phyloP scores from a whole-genome alignment of 2,888 invertebrate genomes.

The Pseudanteris insignis region DNA sequence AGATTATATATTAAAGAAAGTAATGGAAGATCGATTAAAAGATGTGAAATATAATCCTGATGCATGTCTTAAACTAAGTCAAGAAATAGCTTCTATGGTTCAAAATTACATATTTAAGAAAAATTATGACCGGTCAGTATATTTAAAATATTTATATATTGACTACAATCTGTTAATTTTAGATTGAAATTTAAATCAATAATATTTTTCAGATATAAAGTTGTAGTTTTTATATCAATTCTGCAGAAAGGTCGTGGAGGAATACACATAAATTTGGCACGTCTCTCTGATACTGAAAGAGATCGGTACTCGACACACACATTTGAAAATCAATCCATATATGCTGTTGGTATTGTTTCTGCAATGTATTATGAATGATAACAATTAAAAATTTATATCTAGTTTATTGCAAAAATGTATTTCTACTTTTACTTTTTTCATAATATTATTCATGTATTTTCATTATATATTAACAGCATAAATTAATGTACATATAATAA shows the following conservation, averaged over 20 bases:
- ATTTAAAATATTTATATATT: not conserved
- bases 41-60: slow-evolving; percentile 48
- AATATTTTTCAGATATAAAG: slow-evolving; percentile 51
- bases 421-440: no score
- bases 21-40: slow-evolving; percentile 47
- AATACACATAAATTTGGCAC: slow-evolving; percentile 43
- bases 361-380: slow-evolving; percentile 52
- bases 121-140: slow-evolving; percentile 51
- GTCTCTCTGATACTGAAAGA: slow-evolving; percentile 51
- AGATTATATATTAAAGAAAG: slow-evolving; percentile 50
- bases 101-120: slow-evolving; percentile 50
- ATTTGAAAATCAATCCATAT: slow-evolving; percentile 49
- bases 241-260: slow-evolving; percentile 51
- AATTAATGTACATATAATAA: no score
- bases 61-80: slow-evolving; percentile 46
- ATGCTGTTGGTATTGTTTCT: slow-evolving; percentile 49
- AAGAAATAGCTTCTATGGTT: slow-evolving; percentile 50
- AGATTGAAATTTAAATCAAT: no score
- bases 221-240: slow-evolving; percentile 51
- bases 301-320: slow-evolving; percentile 51
- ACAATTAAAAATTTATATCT: no score
- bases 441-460: no score
- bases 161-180: not conserved
- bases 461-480: no score
- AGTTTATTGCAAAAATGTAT: no score